A percentile compares a stretch with the other conserved stretches of the same genome.
phyloP scores from a whole-genome alignment of 2,113 vertebrate species.

The Callocephalon fimbriatum region DNA sequence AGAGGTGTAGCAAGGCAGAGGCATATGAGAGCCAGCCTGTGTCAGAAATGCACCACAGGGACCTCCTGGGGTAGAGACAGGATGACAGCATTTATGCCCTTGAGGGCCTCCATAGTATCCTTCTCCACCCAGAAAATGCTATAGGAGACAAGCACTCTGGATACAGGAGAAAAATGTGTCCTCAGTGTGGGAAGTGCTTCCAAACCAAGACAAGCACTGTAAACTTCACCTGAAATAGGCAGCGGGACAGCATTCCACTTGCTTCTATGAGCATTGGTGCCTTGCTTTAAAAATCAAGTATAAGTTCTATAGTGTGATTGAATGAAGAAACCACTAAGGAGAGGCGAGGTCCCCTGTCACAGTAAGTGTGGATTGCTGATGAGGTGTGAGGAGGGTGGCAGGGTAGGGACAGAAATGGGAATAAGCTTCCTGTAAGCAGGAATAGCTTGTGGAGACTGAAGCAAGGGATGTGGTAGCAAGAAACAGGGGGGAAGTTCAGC shows the following conservation, averaged over 20 bases:
- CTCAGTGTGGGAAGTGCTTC: slow-evolving; percentile 51
- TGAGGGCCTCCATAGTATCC: not conserved
- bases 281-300: not conserved
- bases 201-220: slow-evolving; percentile 53
- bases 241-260: not conserved
- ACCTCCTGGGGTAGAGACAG: not conserved
- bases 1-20: not conserved
- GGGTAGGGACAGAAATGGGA: not conserved
- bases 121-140: not conserved
- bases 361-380: not conserved
- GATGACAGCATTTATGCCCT: not conserved
- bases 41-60: not conserved
- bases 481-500: not conserved
- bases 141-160: not conserved
- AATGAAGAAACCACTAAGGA: not conserved
- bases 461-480: not conserved
- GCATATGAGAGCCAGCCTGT: not conserved
- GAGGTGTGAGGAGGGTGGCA: not conserved
- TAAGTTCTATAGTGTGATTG: not conserved
- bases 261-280: not conserved
- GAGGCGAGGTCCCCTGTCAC: not conserved
- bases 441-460: not conserved
- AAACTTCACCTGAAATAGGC: slow-evolving; percentile 50
- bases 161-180: slow-evolving; percentile 46
- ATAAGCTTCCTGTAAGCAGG: not conserved